Percentiles rank a stretch among this genome's conserved stretches.
Conservation (phyloP, 1,140 invertebrate species). For the Musca vetustissima region DNA sequence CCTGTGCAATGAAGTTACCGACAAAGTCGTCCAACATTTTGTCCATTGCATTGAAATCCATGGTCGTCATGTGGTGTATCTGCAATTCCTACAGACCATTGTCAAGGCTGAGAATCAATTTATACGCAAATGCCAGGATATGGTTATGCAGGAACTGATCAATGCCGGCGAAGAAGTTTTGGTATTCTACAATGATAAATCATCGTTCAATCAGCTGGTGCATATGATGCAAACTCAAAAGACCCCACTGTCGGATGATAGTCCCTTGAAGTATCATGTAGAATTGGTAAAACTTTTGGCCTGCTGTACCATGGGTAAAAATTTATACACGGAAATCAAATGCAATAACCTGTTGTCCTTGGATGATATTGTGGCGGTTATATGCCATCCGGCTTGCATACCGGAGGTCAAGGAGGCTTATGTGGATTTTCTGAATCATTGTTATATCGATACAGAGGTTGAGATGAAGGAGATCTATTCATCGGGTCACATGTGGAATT, state of each 20-base stretch:
- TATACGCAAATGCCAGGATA: constrained; percentile 93
- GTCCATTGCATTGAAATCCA: constrained; percentile 97
- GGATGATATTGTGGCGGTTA: constrained; percentile 95
- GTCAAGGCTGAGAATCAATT: constrained; percentile 96
- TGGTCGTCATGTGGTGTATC: constrained; percentile 89
- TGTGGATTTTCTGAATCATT: constrained; percentile 98
- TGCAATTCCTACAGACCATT: constrained; percentile 96
- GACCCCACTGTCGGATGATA: constrained; percentile 41
- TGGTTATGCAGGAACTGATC: constrained; percentile 98
- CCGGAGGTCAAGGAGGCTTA: constrained; percentile 98
- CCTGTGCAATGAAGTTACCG: constrained; percentile 94
- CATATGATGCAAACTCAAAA: constrained; percentile 84
- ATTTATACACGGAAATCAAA: constrained; percentile 98
- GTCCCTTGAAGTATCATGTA: constrained; percentile 83
- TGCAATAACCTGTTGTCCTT: constrained; percentile 95
- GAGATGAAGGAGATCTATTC: constrained; percentile 99
- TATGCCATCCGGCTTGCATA: constrained; percentile 89
- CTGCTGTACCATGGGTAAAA: constrained; percentile 98
- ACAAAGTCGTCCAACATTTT: constrained; percentile 96
- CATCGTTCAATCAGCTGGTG: constrained; percentile 87
- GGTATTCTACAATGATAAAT: constrained; percentile 95
- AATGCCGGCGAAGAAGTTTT: constrained; percentile 96
- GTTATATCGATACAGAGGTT: constrained; percentile 99
- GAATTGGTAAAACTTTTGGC: constrained; percentile 94
- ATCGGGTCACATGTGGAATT: constrained; percentile 96